Conservation (phyloP, 2,113 vertebrate species). For the Apistogramma diplotaenia region DNA sequence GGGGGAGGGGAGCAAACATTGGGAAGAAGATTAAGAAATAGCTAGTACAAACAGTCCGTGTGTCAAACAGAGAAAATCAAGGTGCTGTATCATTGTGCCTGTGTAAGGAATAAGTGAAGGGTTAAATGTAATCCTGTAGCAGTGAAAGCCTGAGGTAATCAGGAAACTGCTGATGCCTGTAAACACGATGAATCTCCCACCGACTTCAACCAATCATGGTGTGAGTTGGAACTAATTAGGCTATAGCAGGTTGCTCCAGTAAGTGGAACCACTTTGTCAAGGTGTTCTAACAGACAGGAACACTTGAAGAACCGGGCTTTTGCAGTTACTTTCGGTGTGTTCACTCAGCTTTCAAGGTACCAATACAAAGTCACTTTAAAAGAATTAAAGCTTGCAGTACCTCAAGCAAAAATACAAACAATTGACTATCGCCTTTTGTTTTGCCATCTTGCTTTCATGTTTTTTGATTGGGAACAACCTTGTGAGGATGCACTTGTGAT, state of each 20-base stretch:
- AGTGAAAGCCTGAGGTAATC: constrained; percentile 52
- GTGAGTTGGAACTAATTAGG: constrained; percentile 68
- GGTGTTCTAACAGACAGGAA: constrained; percentile 6
- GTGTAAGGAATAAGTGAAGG: constrained; percentile 21
- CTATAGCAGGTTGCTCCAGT: constrained; percentile 56
- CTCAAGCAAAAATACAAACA: neutral
- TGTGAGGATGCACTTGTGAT: neutral
- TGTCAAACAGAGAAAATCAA: constrained; percentile 1
- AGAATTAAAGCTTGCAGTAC: neutral
- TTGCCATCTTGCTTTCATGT: neutral
- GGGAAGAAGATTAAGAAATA: constrained; percentile 19
- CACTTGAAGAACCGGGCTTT: neutral
- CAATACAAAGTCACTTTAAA: neutral
- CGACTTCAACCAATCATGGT: constrained; percentile 57
- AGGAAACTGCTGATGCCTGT: constrained; percentile 69
- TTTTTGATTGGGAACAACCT: neutral
- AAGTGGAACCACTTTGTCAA: constrained; percentile 60
- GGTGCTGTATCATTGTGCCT: neutral
- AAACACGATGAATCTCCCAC: constrained; percentile 58
- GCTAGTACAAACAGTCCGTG: constrained; percentile 13
- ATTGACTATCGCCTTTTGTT: neutral
- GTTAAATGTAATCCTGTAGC: constrained; percentile 50
- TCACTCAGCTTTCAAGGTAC: neutral
- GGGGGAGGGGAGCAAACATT: neutral
- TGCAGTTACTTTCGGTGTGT: neutral